Percentiles rank a stretch among this genome's conserved stretches.
Conservation (phyloP, 2,797 vertebrate species). For the Cossypha niveicapilla region DNA sequence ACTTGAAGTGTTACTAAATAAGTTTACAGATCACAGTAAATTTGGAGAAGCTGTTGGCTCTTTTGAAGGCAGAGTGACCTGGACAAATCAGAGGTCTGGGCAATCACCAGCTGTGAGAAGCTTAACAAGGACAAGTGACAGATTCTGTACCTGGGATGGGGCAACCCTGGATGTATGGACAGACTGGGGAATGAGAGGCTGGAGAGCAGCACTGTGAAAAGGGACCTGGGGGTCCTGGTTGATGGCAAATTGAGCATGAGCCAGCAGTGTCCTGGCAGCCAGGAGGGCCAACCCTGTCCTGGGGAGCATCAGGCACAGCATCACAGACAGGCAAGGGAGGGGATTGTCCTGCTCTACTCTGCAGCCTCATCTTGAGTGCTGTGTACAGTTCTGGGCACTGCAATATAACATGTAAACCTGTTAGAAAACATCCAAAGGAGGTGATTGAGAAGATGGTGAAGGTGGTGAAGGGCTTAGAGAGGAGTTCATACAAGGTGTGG, state of each 20-base stretch:
- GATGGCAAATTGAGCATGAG: accelerated
- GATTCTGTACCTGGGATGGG: background rate
- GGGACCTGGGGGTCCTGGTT: accelerated
- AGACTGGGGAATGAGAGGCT: background rate
- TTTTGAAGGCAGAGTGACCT: too few species aligned
- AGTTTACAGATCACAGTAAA: background rate
- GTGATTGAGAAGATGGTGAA: background rate
- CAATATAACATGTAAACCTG: background rate
- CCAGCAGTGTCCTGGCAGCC: background rate
- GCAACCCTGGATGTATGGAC: accelerated
- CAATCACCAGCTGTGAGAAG: background rate
- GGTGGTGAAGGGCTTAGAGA: background rate
- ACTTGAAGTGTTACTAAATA: background rate
- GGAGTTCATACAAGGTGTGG: accelerated
- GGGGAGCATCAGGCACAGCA: background rate
- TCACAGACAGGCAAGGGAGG: accelerated
- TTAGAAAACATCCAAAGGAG: background rate
- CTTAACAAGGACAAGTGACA: background rate
- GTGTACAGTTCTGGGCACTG: background rate
- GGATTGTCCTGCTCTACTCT: accelerated
- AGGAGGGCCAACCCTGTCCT: accelerated
- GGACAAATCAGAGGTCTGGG: background rate
- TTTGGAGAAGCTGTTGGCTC: background rate
- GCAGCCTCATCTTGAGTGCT: accelerated
- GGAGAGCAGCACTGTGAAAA: background rate